Conservation (phyloP, 1,140 invertebrate species). For the Apis dorsata region DNA sequence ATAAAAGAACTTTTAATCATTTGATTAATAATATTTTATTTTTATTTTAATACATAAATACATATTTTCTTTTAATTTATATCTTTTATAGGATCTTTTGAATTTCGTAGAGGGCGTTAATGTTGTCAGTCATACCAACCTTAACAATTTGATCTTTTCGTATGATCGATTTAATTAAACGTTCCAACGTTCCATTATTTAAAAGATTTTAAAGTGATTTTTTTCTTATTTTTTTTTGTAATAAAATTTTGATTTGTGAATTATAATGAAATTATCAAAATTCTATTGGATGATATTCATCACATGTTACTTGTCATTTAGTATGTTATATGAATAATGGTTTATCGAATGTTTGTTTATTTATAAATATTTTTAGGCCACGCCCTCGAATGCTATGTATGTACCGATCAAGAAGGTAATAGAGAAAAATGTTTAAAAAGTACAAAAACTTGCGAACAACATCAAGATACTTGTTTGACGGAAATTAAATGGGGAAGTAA, state of each 20-base stretch:
- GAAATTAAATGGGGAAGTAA: conserved; percentile 94
- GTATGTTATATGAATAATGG: conserved; percentile 29
- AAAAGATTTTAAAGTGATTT: too few species aligned
- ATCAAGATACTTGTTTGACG: conserved; percentile 92
- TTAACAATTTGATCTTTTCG: not conserved
- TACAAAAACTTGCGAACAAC: conserved; percentile 93
- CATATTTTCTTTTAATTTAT: not conserved
- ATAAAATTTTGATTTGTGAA: not conserved
- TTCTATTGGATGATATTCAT: conserved; percentile 21
- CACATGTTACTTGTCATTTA: conserved; percentile 18
- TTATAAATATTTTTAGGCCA: conserved; percentile 77
- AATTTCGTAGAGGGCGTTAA: not conserved
- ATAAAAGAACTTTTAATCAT: not conserved
- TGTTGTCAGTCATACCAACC: conserved; percentile 7
- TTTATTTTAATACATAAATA: not conserved
- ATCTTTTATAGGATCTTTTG: not conserved
- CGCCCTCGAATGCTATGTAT: conserved; percentile 96
- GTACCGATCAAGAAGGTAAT: conserved; percentile 95
- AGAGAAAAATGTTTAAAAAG: conserved; percentile 95
- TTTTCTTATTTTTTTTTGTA: not conserved
- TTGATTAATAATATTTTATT: not conserved
- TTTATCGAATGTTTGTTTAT: not conserved
- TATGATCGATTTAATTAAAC: not conserved
- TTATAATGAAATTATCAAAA: conserved; percentile 8
- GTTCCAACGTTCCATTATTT: not conserved